Evolutionary conservation across 2,113 vertebrate species (phyloP), one percentile per base, ranked within the genome.

Genomic region (Anser brachyrhynchus): DNA sequence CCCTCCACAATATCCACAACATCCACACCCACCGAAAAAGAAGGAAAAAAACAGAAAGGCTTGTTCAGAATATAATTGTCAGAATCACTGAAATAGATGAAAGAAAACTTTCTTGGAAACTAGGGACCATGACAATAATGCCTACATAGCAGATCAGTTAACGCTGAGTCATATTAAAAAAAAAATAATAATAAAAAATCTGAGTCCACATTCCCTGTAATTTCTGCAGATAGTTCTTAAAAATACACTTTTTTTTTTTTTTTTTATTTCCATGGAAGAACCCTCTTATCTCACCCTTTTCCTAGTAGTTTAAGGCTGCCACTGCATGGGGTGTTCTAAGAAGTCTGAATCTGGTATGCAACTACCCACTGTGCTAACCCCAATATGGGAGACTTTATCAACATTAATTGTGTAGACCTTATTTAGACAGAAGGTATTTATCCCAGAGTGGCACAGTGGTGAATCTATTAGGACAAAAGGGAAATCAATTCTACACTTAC

Each of bases 11-110:
- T 2, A 25, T 23, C 57, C 52, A 64, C 25, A 9, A 51, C 23
- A 33, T 17, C 35, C 10, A 17, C 11, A 7, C 4, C 7, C 16
- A 29, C 9, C 26, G 41, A 6, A 46, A 90, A 69, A 72, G 33
- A 43, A 74, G 49, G 1, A 6, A 12, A 61, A 65, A 1, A 21
- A 0, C 41, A 58, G 41, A 84, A 55, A 44, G 3, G 2, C 9
- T 61, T 82, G 10, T 46, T 86, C 11, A 52, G 41, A 73, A 66
- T 31, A 39, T 4, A 67, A 49, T 44, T 51, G 13, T 51, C 35
- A 51, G 26, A 77, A 71, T 55, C 15, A 37, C 8, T 37, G 19
- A 58, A 54, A 31, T 0, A 55, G 25, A 21, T 39, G 11, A 76
- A 55, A 61, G 10, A 55, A 44, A 77, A 55, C 22, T 61, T 64